Conservation (phyloP, 2,797 vertebrate species). For the Diplodus sargus region DNA sequence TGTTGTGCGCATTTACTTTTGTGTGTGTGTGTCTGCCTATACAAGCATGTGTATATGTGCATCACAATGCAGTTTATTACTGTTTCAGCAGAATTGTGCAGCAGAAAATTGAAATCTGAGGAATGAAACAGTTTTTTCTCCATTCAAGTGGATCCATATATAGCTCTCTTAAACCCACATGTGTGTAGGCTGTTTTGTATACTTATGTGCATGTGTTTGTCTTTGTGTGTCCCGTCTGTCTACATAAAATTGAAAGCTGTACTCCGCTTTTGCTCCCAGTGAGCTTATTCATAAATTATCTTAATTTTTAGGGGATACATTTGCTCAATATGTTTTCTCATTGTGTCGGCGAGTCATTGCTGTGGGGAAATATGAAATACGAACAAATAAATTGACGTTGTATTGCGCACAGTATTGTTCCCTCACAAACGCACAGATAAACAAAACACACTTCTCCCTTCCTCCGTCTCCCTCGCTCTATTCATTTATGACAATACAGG, state of each 20-base stretch:
- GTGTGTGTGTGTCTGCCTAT: background rate
- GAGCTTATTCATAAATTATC: slow-evolving; percentile 39
- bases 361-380: slow-evolving; percentile 22
- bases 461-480: slow-evolving; percentile 15
- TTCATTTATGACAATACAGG: slow-evolving; percentile 49
- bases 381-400: slow-evolving; percentile 32
- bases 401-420: slow-evolving; percentile 38
- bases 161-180: slow-evolving; percentile 18
- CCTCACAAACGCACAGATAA: background rate
- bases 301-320: slow-evolving; percentile 25
- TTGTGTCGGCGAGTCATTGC: slow-evolving; percentile 14
- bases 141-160: slow-evolving; percentile 40
- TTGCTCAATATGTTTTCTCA: slow-evolving; percentile 35
- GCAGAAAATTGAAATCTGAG: slow-evolving; percentile 52
- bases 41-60: slow-evolving; percentile 18
- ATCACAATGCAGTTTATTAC: slow-evolving; percentile 38
- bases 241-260: slow-evolving; percentile 10
- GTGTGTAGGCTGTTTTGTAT: slow-evolving; percentile 14
- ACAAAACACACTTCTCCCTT: slow-evolving; percentile 10
- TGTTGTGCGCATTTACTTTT: slow-evolving; percentile 12
- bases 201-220: slow-evolving; percentile 11
- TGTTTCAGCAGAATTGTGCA: slow-evolving; percentile 42
- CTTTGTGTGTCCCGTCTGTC: background rate
- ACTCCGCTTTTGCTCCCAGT: slow-evolving; percentile 16
- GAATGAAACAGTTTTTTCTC: slow-evolving; percentile 20